These are phyloP conservation scores for Danio albolineatus DNA, from an alignment of 2,797 vertebrate species.

Conservation along the genomic window DNA sequence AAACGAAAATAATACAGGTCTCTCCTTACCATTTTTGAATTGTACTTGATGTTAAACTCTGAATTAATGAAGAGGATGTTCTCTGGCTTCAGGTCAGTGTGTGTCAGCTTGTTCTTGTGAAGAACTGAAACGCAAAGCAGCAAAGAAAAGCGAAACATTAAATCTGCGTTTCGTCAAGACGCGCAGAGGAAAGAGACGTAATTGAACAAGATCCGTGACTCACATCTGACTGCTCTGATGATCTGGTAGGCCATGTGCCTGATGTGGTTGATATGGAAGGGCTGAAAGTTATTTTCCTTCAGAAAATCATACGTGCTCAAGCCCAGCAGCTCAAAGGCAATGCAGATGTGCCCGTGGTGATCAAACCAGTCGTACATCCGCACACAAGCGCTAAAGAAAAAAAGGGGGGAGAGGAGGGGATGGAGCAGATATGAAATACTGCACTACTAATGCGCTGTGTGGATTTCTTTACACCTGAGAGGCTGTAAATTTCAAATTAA, in stretches of 20 bases:
- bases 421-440: not conserved
- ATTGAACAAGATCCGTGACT: conserved; percentile 70
- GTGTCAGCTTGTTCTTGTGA: conserved; percentile 93
- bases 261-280: conserved; percentile 91
- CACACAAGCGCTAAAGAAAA: conserved; percentile 84
- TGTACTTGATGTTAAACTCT: conserved; percentile 84
- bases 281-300: conserved; percentile 87
- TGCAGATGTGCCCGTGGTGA: conserved; percentile 90
- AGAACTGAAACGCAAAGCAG: conserved; percentile 79
- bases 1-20: not conserved
- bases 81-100: conserved; percentile 97
- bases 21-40: conserved; percentile 79
- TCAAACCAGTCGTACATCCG: conserved; percentile 95
- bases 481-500: conserved; percentile 1
- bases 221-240: conserved; percentile 92
- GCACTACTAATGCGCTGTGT: not conserved
- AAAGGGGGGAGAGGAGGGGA: not conserved
- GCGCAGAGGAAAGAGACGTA: accelerated
- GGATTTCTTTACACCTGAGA: not conserved
- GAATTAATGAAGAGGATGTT: conserved; percentile 95
- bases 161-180: conserved; percentile 9
- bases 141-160: conserved; percentile 12
- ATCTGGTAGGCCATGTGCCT: conserved; percentile 92
- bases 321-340: conserved; percentile 92
- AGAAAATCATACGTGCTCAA: conserved; percentile 93